These are phyloP conservation scores for Apogon talboti DNA, from an alignment of 2,797 vertebrate genomes.

Conservation along the genomic window DNA sequence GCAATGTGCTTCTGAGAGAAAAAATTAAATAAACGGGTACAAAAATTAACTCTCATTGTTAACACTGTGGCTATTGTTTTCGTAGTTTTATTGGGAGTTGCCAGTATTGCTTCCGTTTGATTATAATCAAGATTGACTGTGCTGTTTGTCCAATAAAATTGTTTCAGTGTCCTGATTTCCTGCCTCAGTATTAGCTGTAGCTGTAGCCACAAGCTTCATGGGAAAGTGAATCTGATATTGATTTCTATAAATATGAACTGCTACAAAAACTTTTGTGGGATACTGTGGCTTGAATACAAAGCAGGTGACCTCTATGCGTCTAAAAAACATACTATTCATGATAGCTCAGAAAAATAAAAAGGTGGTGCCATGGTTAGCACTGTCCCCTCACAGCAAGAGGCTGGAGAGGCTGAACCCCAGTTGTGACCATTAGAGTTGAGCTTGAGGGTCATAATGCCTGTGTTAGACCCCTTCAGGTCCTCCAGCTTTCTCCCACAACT, in stretches of 20 bases:
- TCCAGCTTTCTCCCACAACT: too few relatives aligned
- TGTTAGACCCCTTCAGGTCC: too few relatives aligned
- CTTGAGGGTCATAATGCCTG: too few relatives aligned
- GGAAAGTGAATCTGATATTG: slow-evolving; percentile 34
- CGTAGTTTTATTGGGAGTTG: slow-evolving; percentile 63
- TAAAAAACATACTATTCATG: too few relatives aligned
- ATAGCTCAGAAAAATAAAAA: too few relatives aligned
- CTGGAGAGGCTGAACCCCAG: too few relatives aligned
- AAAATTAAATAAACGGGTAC: slow-evolving; percentile 6
- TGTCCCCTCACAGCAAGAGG: too few relatives aligned
- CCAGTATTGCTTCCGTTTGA: slow-evolving; percentile 64
- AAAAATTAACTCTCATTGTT: neutral
- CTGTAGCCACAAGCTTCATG: slow-evolving; percentile 37
- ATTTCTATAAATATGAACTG: slow-evolving; percentile 27
- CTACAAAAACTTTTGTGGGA: slow-evolving; percentile 2
- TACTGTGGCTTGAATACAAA: neutral
- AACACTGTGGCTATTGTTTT: slow-evolving; percentile 48
- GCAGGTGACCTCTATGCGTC: too few relatives aligned
- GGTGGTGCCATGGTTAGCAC: too few relatives aligned
- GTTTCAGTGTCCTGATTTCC: slow-evolving; percentile 56
- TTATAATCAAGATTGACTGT: slow-evolving; percentile 52
- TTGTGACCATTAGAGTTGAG: too few relatives aligned
- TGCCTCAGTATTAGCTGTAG: slow-evolving; percentile 50
- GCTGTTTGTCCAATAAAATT: slow-evolving; percentile 58
- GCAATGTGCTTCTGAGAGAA: neutral